phyloP scores from a whole-genome alignment of 1,140 invertebrate genomes.

The Trichonephila clavipes region DNA sequence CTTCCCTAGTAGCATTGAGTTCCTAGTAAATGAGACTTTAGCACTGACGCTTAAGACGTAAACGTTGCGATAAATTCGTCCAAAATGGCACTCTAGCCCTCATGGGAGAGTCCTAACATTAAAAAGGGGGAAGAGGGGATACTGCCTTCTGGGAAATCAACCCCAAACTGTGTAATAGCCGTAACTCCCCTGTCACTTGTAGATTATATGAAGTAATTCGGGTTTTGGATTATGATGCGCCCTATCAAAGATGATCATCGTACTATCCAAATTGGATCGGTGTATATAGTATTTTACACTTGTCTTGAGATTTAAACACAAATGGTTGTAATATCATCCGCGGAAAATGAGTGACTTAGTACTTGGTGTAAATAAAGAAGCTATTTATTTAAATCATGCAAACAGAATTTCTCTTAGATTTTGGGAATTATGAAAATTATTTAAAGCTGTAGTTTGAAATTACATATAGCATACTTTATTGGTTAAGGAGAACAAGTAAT shows the following conservation, averaged over 20 bases:
- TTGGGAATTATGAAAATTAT: no score
- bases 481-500: no score
- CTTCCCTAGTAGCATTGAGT: not conserved
- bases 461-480: no score
- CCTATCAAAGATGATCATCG: not conserved
- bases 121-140: not conserved
- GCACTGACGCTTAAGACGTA: constrained; percentile 51
- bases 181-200: constrained; percentile 8
- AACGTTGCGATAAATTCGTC: constrained; percentile 52
- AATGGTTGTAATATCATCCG: no score
- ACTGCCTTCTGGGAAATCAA: constrained; percentile 38
- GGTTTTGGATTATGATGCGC: not conserved
- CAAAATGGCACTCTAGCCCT: not conserved
- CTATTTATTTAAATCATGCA: no score
- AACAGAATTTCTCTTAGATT: no score
- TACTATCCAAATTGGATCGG: not conserved
- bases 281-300: not conserved
- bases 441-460: no score
- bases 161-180: constrained; percentile 25
- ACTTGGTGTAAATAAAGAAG: no score
- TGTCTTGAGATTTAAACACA: no score
- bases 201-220: not conserved
- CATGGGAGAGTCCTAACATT: not conserved
- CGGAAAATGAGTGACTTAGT: no score
- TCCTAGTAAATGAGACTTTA: not conserved